Percentiles rank a stretch among this genome's conserved stretches.
phyloP scores from a whole-genome alignment of 2,888 invertebrate species.

The Arge pagana region DNA sequence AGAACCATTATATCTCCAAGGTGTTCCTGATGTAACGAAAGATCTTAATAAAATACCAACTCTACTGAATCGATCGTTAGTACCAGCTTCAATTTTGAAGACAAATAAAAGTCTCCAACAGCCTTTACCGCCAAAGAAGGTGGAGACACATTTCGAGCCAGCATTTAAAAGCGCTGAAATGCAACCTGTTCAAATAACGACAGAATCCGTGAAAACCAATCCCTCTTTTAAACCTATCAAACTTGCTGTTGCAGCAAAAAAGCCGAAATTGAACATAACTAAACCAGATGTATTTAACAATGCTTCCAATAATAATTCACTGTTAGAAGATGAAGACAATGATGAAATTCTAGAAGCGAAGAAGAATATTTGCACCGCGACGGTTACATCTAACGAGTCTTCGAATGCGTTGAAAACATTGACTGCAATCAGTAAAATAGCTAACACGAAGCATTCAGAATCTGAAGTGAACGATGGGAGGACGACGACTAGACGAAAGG shows the following conservation, averaged over 20 bases:
- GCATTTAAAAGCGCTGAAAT: conserved; percentile 48
- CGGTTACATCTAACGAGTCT: too few relatives aligned
- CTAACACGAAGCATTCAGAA: background rate
- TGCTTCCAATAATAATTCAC: conserved; percentile 26
- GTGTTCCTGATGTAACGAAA: conserved; percentile 40
- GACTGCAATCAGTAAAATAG: background rate
- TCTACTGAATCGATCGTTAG: conserved; percentile 39
- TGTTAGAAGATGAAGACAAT: conserved; percentile 5
- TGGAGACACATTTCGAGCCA: conserved; percentile 32
- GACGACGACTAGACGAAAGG: background rate
- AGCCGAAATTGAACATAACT: conserved; percentile 30
- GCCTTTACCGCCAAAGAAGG: conserved; percentile 36
- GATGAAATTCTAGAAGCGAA: background rate
- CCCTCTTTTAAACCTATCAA: conserved; percentile 45
- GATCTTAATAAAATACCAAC: conserved; percentile 46
- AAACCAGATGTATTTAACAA: conserved; percentile 33
- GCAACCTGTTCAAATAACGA: conserved; percentile 38
- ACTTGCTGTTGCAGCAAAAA: conserved; percentile 38
- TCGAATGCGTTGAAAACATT: too few relatives aligned
- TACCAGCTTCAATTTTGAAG: conserved; percentile 44
- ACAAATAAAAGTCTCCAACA: conserved; percentile 45
- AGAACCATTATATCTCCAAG: conserved; percentile 46
- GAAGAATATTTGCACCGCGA: too few relatives aligned
- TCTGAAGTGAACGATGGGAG: conserved; percentile 2
- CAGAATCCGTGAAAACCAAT: conserved; percentile 23